phyloP scores from a whole-genome alignment of 1,140 invertebrate genomes.

The Meloidogyne exigua region DNA sequence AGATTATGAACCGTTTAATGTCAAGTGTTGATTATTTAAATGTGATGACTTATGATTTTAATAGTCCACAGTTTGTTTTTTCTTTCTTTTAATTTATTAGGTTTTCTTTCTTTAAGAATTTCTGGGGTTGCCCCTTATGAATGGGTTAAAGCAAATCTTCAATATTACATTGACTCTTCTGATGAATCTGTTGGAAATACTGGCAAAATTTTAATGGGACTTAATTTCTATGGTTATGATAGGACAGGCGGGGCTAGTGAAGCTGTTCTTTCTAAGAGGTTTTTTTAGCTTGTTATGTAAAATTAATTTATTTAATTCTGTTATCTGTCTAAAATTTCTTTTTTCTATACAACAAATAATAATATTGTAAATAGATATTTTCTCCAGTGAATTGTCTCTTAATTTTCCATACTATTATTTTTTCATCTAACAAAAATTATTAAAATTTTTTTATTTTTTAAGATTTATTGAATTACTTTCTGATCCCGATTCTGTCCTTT shows the following conservation, averaged over 20 bases:
- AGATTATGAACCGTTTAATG: slow-evolving; percentile 25
- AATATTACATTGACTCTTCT: slow-evolving; percentile 26
- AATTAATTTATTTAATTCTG: too few relatives aligned
- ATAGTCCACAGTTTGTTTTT: slow-evolving; percentile 23
- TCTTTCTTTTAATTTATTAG: background rate
- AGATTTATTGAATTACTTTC: slow-evolving; percentile 35
- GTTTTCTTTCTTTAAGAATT: slow-evolving; percentile 7
- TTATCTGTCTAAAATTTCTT: too few relatives aligned
- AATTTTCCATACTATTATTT: too few relatives aligned
- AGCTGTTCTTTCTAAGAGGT: slow-evolving; percentile 29
- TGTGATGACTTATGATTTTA: slow-evolving; percentile 56
- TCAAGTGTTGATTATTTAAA: slow-evolving; percentile 42
- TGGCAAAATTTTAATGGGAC: slow-evolving; percentile 27
- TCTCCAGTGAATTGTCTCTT: too few relatives aligned
- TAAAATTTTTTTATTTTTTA: background rate
- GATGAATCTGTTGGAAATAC: background rate
- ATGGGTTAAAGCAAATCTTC: slow-evolving; percentile 38
- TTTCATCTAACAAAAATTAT: too few relatives aligned
- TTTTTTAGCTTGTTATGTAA: background rate
- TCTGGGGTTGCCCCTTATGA: slow-evolving; percentile 28
- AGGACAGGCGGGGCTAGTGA: slow-evolving; percentile 22
- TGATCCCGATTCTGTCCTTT: slow-evolving; percentile 14
- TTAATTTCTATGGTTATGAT: slow-evolving; percentile 37
- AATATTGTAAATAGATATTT: background rate
- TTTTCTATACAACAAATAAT: too few relatives aligned